phyloP scores from a whole-genome alignment of 2,888 invertebrate species.

The Pyrrhia umbra region DNA sequence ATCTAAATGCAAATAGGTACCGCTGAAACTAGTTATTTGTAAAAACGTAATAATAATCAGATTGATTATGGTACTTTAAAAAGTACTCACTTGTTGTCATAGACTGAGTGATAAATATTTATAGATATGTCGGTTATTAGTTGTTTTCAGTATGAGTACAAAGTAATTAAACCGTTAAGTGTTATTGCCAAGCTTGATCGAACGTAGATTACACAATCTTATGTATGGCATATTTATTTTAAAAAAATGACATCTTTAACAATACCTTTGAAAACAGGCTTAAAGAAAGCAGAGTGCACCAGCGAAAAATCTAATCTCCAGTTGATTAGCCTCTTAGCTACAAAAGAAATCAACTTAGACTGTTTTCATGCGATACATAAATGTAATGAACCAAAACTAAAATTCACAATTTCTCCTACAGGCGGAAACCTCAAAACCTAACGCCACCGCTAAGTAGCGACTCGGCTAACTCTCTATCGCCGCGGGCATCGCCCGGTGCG shows the following conservation, averaged over 20 bases:
- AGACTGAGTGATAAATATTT: slow-evolving; percentile 7
- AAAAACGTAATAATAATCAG: slow-evolving; percentile 6
- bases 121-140: slow-evolving; percentile 13
- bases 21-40: slow-evolving; percentile 22
- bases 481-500: slow-evolving; percentile 91
- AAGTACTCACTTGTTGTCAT: not conserved
- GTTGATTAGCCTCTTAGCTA: not conserved
- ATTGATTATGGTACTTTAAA: not conserved
- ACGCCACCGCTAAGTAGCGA: slow-evolving; percentile 97
- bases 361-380: too few species aligned
- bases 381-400: too few species aligned
- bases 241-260: slow-evolving; percentile 28
- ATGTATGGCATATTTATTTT: slow-evolving; percentile 9
- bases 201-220: slow-evolving; percentile 33
- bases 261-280: slow-evolving; percentile 15
- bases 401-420: slow-evolving; percentile 72
- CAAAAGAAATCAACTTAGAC: not conserved
- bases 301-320: slow-evolving; percentile 3
- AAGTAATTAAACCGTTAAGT: slow-evolving; percentile 35
- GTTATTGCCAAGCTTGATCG: slow-evolving; percentile 29
- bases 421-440: slow-evolving; percentile 97
- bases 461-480: slow-evolving; percentile 95
- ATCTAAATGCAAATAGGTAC: slow-evolving; percentile 12
- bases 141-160: slow-evolving; percentile 13
- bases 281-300: slow-evolving; percentile 1